Conservation (phyloP, 53 echinoderm and acorn worm species). For the Astropecten irregularis region DNA sequence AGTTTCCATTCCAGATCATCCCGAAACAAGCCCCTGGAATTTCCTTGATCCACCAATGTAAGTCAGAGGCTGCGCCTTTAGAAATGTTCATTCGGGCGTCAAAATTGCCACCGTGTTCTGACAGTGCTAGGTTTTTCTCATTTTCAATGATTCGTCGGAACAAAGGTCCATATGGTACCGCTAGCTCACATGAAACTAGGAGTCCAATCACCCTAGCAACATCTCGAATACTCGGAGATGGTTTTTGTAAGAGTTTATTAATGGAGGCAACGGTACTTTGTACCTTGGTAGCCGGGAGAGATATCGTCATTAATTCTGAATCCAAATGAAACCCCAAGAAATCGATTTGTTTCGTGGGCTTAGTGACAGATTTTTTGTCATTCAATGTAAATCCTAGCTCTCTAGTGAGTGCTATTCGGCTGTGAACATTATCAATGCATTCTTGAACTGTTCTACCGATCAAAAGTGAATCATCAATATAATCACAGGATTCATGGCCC, state of each 20-base stretch:
- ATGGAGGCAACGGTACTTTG: background rate
- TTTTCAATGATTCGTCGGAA: background rate
- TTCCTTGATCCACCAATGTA: background rate
- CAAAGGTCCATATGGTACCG: background rate
- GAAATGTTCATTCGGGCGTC: background rate
- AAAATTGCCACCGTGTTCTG: background rate
- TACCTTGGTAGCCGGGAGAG: background rate
- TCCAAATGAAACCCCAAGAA: background rate
- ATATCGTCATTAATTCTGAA: background rate
- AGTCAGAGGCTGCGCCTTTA: background rate
- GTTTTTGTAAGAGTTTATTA: background rate
- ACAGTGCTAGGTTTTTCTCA: background rate
- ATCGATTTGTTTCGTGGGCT: background rate
- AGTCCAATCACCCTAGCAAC: background rate
- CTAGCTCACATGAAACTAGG: background rate
- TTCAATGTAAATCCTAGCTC: background rate
- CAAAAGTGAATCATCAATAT: background rate
- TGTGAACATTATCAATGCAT: background rate
- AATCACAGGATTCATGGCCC: background rate
- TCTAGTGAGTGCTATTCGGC: background rate
- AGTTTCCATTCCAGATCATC: background rate
- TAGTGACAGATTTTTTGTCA: background rate
- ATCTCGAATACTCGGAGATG: background rate
- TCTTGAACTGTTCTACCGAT: background rate
- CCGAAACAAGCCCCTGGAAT: background rate